phyloP scores from a whole-genome alignment of 2,797 vertebrate species.

The Cuniculus paca region DNA sequence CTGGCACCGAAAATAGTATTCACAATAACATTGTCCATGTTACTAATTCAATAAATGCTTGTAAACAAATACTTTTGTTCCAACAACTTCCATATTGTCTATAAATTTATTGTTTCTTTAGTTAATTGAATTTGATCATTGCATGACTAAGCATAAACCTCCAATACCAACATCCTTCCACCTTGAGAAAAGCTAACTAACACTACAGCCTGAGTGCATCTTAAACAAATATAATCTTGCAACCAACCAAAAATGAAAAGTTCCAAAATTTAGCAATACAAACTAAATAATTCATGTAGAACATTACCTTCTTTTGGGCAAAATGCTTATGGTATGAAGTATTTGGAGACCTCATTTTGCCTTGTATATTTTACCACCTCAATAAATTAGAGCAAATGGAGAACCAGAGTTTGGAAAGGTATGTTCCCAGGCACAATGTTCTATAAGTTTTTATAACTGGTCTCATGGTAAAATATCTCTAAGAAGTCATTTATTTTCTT shows the following conservation, averaged over 20 bases:
- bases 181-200: conserved; percentile 8
- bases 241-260: neutral
- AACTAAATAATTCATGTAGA: conserved; percentile 42
- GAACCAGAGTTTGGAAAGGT: conserved; percentile 41
- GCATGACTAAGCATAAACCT: neutral
- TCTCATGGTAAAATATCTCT: conserved; percentile 56
- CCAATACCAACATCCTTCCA: neutral
- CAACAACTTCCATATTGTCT: neutral
- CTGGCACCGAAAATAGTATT: neutral
- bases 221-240: conserved; percentile 32
- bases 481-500: conserved; percentile 62
- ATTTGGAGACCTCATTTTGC: conserved; percentile 51
- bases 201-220: neutral
- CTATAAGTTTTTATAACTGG: conserved; percentile 42
- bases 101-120: neutral
- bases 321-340: conserved; percentile 20
- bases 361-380: neutral
- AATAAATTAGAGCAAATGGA: conserved; percentile 47
- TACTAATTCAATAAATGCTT: conserved; percentile 38
- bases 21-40: neutral
- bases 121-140: conserved; percentile 21
- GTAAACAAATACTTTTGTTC: conserved; percentile 34
- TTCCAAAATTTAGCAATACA: conserved; percentile 20
- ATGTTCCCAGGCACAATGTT: neutral
- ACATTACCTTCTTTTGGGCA: neutral